Evolutionary conservation across 23 tunicate genomes (phyloP), one percentile per base, ranked within the genome.

Genomic region (Styela plicata): DNA sequence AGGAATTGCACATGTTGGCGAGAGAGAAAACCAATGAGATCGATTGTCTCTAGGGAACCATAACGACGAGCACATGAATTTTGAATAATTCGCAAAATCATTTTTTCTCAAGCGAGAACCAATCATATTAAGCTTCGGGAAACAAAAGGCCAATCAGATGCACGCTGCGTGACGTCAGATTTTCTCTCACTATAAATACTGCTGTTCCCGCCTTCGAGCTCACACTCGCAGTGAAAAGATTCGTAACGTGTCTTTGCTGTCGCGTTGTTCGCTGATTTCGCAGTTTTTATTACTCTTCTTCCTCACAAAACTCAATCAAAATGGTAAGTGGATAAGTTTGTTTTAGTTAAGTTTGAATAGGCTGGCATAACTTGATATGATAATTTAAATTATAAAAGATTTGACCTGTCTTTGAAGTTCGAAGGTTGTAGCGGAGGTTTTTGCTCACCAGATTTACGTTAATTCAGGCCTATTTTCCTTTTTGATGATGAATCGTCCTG

Each of bases 201-300:
- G 29, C 25, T 20, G 63, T 0, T 21, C 33, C 66, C 64, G 81
- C 81, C 32, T 33, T 53, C 66, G 66, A 7, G 24, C 64, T 21
- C 64, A 44, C 81, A 36, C 30, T 36, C 81, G 81, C 64, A 23
- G 81, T 76, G 64, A 36, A 36, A 44, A 76, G 81, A 26, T 36
- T 76, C 81, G 81, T 76, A 76, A 76, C 81, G 81, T 76, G 37
- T 44, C 81, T 76, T 76, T 44, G 81, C 31, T 23, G 66, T 76
- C 81, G 81, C 66, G 66, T 25, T 13, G 7, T 36, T 44, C 24
- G 66, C 24, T 33, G 29, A 53, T 21, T 25, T 76, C 21, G 36
- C 30, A 23, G 36, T 53, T 44, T 76, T 31, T 22, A 13, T 28
- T 73, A 13, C 66, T 76, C 26, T n/a, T 53, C 30, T 53, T 18